A percentile compares a stretch with the other conserved stretches of the same genome.
Evolutionary conservation across 2,888 invertebrate species (phyloP).

Genomic region (Dione vanillae): DNA sequence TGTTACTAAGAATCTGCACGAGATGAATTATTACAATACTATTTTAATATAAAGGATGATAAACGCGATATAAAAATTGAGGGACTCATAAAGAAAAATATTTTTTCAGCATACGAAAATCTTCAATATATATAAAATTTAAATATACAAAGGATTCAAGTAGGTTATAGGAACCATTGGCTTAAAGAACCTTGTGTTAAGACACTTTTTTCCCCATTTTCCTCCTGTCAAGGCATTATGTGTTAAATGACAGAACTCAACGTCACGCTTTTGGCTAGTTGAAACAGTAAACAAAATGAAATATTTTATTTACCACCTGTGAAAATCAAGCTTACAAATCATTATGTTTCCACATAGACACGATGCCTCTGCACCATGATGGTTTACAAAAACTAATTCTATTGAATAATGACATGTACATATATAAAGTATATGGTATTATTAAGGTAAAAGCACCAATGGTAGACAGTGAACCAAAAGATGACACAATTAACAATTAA

Average conservation of each 20-base stretch:
- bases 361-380: too few species aligned
- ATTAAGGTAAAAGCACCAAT: too few species aligned
- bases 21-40: background rate
- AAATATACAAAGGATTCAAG: too few species aligned
- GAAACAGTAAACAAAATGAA: background rate
- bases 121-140: too few species aligned
- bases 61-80: background rate
- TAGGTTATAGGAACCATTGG: too few species aligned
- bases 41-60: background rate
- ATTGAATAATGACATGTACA: too few species aligned
- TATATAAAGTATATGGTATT: too few species aligned
- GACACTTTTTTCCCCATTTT: background rate
- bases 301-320: background rate
- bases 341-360: too few species aligned
- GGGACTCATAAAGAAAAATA: background rate
- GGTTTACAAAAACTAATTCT: too few species aligned
- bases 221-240: background rate
- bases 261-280: background rate
- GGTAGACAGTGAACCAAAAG: too few species aligned
- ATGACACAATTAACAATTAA: too few species aligned
- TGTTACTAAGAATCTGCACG: conserved; percentile 7
- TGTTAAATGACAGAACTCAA: background rate
- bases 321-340: too few species aligned
- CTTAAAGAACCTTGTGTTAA: background rate
- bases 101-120: background rate